Evolutionary conservation across 2,113 vertebrate species (phyloP), one percentile per base, ranked within the genome.

Genomic region (Dicrurus megarhynchus): DNA sequence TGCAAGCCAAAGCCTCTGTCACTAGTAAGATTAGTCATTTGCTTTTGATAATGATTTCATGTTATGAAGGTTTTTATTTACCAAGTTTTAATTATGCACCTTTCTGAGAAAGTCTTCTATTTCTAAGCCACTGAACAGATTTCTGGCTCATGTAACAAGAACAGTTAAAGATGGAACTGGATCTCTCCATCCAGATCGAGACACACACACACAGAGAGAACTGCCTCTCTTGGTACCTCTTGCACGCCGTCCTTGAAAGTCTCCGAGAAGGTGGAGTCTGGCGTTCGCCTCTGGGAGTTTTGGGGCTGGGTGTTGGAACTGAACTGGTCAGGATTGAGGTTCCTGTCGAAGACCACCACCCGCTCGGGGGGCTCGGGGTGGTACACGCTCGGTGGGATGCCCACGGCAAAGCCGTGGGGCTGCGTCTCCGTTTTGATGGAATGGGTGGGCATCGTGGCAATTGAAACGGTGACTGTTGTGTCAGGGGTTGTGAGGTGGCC

Each of bases 181-280:
- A 95, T 87, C 76, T 89, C 94, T 74, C 78, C 28, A 84, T 17
- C 15, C 77, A 74, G 50, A 80, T 49, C 37, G 67, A 78, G 64
- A 95, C 1, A 11, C 53, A 37, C 24, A 91, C 18, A 49, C 32
- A 42, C 30, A 59, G 2, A 55, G 5, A 64, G 20, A 37, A 26
- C 47, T 69, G 57, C 70, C 55, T 63, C 35, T 53, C 77, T 60
- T 74, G 30, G 78, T 98, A 99, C 99, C 99, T 99, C 99, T 97
- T 99, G 99, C 87, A 99, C 98, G 17, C 98, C 97, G 76, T 99
- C 99, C 98, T 99, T 99, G 98, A 98, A 99, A 84, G 98, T 98
- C 97, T 99, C 99, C 0, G 99, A 98, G 98, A 99, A 99, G 90
- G 99, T 99, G 78, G 99, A 99, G 97, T 99, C 99, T 1, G 99